phyloP scores from a whole-genome alignment of 2,797 vertebrate genomes.

The Fistularia tabacaria region DNA sequence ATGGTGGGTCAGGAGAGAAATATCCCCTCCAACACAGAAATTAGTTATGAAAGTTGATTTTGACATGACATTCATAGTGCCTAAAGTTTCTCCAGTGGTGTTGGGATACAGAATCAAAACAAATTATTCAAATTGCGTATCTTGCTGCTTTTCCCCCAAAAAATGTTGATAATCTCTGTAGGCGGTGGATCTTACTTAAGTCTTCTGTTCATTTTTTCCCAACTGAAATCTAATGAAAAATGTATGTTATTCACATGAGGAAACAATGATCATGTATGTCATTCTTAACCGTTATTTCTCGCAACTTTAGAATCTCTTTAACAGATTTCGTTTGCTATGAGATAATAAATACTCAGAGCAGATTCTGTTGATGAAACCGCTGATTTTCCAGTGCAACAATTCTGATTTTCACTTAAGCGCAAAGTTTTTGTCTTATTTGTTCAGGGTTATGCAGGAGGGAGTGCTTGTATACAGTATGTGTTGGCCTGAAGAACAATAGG shows the following conservation, averaged over 20 bases:
- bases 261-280: too few species aligned
- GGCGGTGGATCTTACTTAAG: background rate
- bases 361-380: background rate
- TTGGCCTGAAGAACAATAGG: constrained; percentile 57
- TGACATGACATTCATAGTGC: constrained; percentile 67
- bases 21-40: constrained; percentile 22
- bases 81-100: constrained; percentile 60
- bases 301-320: too few species aligned
- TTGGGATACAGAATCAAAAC: constrained; percentile 37
- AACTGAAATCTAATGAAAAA: too few species aligned
- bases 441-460: background rate
- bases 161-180: background rate
- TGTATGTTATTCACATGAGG: too few species aligned
- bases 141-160: constrained; percentile 57
- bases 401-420: background rate
- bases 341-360: too few species aligned
- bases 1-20: constrained; percentile 28
- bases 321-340: too few species aligned
- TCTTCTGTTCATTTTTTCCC: background rate
- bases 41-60: background rate
- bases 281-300: too few species aligned
- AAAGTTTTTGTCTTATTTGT: constrained; percentile 4
- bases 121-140: constrained; percentile 39
- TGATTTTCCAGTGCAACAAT: background rate
- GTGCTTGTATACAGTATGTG: constrained; percentile 64